phyloP scores from a whole-genome alignment of 1,140 invertebrate genomes.

The Galleria mellonella region DNA sequence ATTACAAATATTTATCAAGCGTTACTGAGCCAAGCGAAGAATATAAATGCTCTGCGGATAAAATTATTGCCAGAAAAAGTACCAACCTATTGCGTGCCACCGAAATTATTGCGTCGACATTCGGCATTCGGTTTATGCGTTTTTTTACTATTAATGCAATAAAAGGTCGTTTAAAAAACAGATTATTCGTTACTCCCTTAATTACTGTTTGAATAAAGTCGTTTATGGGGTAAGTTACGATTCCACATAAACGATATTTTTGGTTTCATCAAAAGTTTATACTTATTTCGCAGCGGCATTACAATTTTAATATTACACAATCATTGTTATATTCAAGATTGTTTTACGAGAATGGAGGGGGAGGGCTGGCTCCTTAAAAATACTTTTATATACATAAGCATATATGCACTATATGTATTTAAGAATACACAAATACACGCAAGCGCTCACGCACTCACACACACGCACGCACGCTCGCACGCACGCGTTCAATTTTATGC shows the following conservation, averaged over 20 bases:
- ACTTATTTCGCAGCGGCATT: too few species aligned
- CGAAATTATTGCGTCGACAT: constrained; percentile 21
- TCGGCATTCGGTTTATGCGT: constrained; percentile 13
- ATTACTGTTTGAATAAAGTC: constrained; percentile 5
- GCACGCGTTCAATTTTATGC: too few species aligned
- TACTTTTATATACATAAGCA: too few species aligned
- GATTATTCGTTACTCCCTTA: constrained; percentile 8
- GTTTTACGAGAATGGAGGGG: too few species aligned
- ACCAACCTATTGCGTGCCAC: constrained; percentile 21
- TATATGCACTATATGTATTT: too few species aligned
- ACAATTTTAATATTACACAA: too few species aligned
- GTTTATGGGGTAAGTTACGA: neutral
- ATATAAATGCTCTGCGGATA: constrained; percentile 10
- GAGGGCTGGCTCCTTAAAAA: too few species aligned
- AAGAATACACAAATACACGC: too few species aligned
- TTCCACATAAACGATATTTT: neutral
- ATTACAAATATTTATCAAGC: neutral
- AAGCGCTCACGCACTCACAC: too few species aligned
- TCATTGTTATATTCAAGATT: too few species aligned
- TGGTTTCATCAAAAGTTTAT: too few species aligned
- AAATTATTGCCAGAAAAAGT: constrained; percentile 22
- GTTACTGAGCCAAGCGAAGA: neutral
- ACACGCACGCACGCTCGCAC: too few species aligned
- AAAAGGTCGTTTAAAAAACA: constrained; percentile 3
- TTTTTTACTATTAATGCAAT: constrained; percentile 14